Base-by-base conservation (phyloP, 2,888 invertebrate genomes). In the Diadegma fenestrale region DNA sequence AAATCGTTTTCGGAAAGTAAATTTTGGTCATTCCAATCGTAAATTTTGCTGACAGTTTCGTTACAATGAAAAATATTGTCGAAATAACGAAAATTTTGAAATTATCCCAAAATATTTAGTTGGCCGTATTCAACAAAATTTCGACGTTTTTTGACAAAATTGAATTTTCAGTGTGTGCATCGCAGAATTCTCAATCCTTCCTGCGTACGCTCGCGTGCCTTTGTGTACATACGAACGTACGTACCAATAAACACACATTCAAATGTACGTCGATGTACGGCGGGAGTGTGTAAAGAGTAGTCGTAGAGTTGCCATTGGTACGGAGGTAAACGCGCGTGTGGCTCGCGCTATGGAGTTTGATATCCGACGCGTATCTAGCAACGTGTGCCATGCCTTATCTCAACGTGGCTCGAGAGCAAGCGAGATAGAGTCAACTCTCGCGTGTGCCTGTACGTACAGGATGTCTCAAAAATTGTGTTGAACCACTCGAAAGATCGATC, bases 331-430 rank as follows among this genome's bases (percentile, higher is more conserved):
- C 76, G 85, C 85, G 85, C 85, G 85, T 85, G 85, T 82, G 82
- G 85, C 82, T 84, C 79, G 85, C 68, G 68, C 69, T 72, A 72
- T 77, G 76, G 79, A 86, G 82, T 68, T 66, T 66, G 91, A 91
- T 93, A 93, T 93, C 92, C 90, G 92, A 87, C 91, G 92, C 92
- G 92, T 92, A 93, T 93, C 93, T 93, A 91, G 91, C 89, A 93
- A 93, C 92, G 93, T 92, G 92, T 92, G 92, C 91, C 91, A 91
- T 90, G 91, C 89, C 92, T 93, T 93, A 93, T 93, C 93, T 93
- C 87, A 84, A 48, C 73, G 86, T 58, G 66, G 79, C 63, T 82
- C 77, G 69, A 80, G 85, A 77, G 61, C 71, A 77, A 73, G 77
- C n/a, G 58, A 82, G 84, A 77, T 80, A 75, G 63, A 82, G 61